Conservation (phyloP, 2,888 invertebrate species). For the Clivina fossor region DNA sequence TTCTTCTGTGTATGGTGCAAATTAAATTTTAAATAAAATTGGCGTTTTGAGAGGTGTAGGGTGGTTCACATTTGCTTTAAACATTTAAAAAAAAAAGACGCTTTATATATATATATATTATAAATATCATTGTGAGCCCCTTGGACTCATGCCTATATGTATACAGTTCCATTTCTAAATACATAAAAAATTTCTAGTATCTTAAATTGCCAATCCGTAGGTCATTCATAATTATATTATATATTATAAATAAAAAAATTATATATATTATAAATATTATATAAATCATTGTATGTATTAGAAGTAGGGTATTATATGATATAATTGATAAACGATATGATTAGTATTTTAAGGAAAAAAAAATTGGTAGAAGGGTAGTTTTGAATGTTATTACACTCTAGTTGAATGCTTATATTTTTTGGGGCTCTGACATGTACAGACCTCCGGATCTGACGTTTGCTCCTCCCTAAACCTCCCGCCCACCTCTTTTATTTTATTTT, state of each 20-base stretch:
- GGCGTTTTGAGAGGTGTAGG: conserved; percentile 27
- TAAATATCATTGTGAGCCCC: conserved; percentile 32
- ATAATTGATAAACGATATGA: neutral
- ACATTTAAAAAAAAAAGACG: conserved; percentile 33
- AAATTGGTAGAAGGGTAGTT: conserved; percentile 30
- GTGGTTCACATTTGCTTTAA: conserved; percentile 35
- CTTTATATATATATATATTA: no score
- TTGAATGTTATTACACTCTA: conserved; percentile 17
- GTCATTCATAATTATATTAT: conserved; percentile 17
- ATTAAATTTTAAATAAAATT: conserved; percentile 21
- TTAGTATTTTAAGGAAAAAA: conserved; percentile 30
- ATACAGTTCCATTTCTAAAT: conserved; percentile 35
- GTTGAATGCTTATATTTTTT: conserved; percentile 37
- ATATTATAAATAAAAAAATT: conserved; percentile 27
- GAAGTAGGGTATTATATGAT: conserved; percentile 29
- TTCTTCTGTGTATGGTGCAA: conserved; percentile 28
- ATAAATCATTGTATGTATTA: conserved; percentile 30
- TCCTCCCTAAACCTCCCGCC: conserved; percentile 8
- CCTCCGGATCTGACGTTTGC: conserved; percentile 11
- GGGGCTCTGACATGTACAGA: conserved; percentile 33
- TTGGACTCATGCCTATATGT: conserved; percentile 30
- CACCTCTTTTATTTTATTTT: conserved; percentile 10
- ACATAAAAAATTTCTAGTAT: conserved; percentile 33
- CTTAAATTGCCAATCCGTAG: conserved; percentile 34
- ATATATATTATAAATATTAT: conserved; percentile 24